phyloP scores from a whole-genome alignment of 2,113 vertebrate genomes.

The Microcebus jonahi region DNA sequence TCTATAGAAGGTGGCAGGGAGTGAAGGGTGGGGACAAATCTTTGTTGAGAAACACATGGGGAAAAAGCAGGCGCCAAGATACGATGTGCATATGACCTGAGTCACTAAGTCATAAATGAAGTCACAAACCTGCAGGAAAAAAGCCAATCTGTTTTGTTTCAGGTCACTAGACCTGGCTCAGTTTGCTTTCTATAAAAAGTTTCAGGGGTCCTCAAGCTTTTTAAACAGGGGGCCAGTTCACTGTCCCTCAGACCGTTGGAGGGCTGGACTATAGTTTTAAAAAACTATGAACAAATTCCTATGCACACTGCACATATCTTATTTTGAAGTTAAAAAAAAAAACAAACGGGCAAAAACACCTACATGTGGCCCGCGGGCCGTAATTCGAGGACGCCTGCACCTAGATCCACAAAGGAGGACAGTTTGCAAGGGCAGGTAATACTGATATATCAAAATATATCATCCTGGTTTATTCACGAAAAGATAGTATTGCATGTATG shows the following conservation, averaged over 20 bases:
- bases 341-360: too few relatives aligned
- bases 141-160: neutral
- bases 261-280: too few relatives aligned
- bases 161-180: neutral
- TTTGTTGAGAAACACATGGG: neutral
- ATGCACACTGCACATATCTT: too few relatives aligned
- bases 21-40: neutral
- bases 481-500: neutral
- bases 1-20: neutral
- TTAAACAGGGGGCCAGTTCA: too few relatives aligned
- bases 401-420: neutral
- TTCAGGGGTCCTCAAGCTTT: neutral
- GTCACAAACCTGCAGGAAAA: neutral
- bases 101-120: neutral
- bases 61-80: neutral
- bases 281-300: too few relatives aligned
- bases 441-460: neutral
- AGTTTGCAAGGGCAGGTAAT: neutral
- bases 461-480: neutral
- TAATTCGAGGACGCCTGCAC: too few relatives aligned
- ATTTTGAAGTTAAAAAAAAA: too few relatives aligned
- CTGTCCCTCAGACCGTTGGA: too few relatives aligned
- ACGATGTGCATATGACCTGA: neutral
- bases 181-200: constrained; percentile 24
- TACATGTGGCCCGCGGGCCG: too few relatives aligned